phyloP scores from a whole-genome alignment of 2,113 vertebrate species.

The Ondatra zibethicus region DNA sequence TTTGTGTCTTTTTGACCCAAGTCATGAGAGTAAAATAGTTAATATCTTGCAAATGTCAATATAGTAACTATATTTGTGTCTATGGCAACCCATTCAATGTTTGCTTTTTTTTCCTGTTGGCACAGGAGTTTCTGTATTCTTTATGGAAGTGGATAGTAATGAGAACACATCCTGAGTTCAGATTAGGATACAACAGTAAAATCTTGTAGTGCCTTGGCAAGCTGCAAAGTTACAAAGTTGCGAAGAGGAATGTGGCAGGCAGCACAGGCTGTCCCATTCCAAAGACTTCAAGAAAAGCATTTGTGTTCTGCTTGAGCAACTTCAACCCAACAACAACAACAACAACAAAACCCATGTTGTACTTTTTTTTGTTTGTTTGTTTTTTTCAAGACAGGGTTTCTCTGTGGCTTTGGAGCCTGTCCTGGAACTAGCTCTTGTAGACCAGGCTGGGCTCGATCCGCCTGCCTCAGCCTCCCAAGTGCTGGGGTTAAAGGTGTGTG shows the following conservation, averaged over 20 bases:
- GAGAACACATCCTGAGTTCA: not conserved
- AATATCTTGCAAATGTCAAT: not conserved
- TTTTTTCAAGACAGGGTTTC: too few species aligned
- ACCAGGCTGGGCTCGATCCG: too few species aligned
- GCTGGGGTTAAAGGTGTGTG: too few species aligned
- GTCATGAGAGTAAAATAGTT: not conserved
- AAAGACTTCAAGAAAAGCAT: conserved; percentile 94
- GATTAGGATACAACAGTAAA: conserved; percentile 44
- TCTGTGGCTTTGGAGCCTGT: too few species aligned
- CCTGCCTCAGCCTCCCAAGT: too few species aligned
- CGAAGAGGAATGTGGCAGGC: conserved; percentile 94
- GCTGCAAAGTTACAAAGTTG: conserved; percentile 93
- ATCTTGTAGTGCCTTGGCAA: conserved; percentile 90
- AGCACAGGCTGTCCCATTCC: conserved; percentile 94
- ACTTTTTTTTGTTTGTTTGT: too few species aligned
- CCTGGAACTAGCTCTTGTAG: too few species aligned
- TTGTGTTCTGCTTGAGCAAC: conserved; percentile 93
- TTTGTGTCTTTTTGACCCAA: not conserved
- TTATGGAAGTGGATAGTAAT: not conserved
- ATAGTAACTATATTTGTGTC: not conserved
- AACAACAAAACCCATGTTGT: conserved; percentile 93
- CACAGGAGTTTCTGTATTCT: not conserved
- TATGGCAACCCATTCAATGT: not conserved
- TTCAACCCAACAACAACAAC: conserved; percentile 92
- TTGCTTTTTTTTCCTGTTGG: accelerated